Conservation (phyloP, 2,888 invertebrate species). For the Spialia ferax region DNA sequence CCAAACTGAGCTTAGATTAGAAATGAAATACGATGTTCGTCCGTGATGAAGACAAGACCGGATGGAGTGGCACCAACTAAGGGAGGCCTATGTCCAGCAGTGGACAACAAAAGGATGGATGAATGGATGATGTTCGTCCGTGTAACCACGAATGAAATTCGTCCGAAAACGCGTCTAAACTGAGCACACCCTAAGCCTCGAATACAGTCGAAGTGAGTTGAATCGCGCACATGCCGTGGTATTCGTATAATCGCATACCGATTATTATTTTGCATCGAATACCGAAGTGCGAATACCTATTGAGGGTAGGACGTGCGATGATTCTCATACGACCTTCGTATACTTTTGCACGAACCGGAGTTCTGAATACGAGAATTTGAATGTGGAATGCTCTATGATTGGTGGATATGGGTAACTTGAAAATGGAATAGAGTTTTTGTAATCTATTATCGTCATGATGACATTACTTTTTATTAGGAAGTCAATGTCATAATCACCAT, state of each 20-base stretch:
- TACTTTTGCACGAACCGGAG: conserved; percentile 32
- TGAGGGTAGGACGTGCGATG: conserved; percentile 56
- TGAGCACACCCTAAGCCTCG: conserved; percentile 50
- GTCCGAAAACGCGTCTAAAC: too few species aligned
- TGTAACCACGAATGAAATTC: too few species aligned
- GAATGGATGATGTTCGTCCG: too few species aligned
- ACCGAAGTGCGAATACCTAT: conserved; percentile 42
- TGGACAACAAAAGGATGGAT: too few species aligned
- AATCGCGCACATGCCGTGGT: conserved; percentile 53
- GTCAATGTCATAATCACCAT: too few species aligned
- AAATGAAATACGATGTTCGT: too few species aligned
- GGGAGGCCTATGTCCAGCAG: too few species aligned
- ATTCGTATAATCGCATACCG: conserved; percentile 74
- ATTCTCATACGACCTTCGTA: conserved; percentile 47
- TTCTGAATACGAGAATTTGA: conserved; percentile 36
- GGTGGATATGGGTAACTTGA: conserved; percentile 9
- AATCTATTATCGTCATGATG: too few species aligned
- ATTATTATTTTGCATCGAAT: conserved; percentile 72
- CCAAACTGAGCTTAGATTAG: too few species aligned
- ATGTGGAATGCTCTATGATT: conserved; percentile 20
- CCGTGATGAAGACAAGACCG: too few species aligned
- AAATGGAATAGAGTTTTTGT: conserved; percentile 2
- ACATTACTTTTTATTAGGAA: too few species aligned
- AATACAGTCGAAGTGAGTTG: conserved; percentile 54
- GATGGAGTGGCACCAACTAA: too few species aligned